A percentile compares a stretch with the other conserved stretches of the same genome.
phyloP scores from a whole-genome alignment of 2,888 invertebrate genomes.

The Tubulanus polymorphus region DNA sequence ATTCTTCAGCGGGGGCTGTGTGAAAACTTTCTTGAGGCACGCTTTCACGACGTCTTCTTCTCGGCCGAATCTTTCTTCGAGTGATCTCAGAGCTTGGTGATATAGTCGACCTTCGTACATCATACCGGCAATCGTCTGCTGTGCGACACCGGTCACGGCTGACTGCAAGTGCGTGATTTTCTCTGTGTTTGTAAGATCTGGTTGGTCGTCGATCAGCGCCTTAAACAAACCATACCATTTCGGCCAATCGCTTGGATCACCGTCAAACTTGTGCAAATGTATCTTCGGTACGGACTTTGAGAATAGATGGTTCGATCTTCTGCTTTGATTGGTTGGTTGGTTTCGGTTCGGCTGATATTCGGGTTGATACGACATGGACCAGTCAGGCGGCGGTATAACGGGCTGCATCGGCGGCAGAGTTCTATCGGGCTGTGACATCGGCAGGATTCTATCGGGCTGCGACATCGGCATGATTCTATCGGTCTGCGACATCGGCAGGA shows the following conservation, averaged over 20 bases:
- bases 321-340: too few species aligned
- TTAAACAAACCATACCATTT: neutral
- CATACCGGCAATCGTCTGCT: neutral
- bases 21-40: neutral
- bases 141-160: neutral
- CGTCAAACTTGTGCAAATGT: neutral
- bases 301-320: too few species aligned
- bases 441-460: too few species aligned
- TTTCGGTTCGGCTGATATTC: too few species aligned
- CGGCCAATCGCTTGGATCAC: neutral
- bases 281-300: neutral
- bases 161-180: neutral
- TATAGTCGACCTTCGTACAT: neutral
- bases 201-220: neutral
- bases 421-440: too few species aligned
- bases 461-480: too few species aligned
- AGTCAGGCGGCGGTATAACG: too few species aligned
- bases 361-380: too few species aligned
- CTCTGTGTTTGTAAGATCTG: neutral
- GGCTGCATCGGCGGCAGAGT: too few species aligned
- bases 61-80: neutral
- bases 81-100: neutral
- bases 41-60: neutral
- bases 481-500: too few species aligned
- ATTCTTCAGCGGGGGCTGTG: neutral